These are phyloP conservation scores for Bambusicola thoracicus DNA, from an alignment of 2,113 vertebrate species.

Conservation along the genomic window DNA sequence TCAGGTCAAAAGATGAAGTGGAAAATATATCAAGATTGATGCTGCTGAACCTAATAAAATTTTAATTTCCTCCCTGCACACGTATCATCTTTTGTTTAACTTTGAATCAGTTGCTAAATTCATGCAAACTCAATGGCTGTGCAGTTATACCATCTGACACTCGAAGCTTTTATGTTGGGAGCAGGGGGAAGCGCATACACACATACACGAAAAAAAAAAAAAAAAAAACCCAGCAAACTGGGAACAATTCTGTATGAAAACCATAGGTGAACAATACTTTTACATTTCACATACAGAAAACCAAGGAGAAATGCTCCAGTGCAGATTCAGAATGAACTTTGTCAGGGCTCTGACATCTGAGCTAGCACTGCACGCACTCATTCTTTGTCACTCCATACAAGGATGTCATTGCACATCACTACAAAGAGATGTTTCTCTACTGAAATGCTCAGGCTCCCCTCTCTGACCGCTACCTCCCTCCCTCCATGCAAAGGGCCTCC, in stretches of 20 bases:
- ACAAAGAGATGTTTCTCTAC: fast-evolving
- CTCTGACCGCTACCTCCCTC: neutral
- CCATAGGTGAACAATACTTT: neutral
- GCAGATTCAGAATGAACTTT: neutral
- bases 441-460: neutral
- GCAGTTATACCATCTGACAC: neutral
- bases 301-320: neutral
- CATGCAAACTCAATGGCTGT: neutral
- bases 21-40: conserved; percentile 50
- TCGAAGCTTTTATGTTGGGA: neutral
- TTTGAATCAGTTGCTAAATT: neutral
- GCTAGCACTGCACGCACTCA: neutral
- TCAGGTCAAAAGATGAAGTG: conserved; percentile 16
- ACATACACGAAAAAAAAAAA: neutral
- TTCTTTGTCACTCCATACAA: neutral
- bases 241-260: neutral
- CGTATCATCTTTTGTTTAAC: conserved; percentile 38
- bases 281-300: neutral
- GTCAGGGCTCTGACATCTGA: neutral
- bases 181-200: neutral
- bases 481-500: fast-evolving
- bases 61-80: conserved; percentile 46
- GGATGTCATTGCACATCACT: neutral
- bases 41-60: conserved; percentile 43
- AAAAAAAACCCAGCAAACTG: neutral